A percentile compares a stretch with the other conserved stretches of the same genome.
Conservation (phyloP, 2,888 invertebrate species). For the Clepsis dumicolana region DNA sequence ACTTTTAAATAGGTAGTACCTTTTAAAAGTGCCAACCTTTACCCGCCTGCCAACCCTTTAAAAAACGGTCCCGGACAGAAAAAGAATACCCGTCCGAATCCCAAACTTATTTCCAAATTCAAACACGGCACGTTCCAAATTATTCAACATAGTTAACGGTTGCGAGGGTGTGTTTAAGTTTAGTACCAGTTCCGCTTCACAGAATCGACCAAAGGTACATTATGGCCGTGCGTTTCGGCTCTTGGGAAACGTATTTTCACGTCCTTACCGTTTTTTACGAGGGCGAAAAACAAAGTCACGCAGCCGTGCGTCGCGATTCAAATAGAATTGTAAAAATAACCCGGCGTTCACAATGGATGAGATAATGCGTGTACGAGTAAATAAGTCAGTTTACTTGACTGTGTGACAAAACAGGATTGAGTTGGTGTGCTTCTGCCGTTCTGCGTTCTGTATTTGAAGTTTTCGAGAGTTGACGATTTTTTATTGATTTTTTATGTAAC, state of each 20-base stretch:
- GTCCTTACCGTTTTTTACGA: constrained; percentile 38
- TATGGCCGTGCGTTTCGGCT: constrained; percentile 32
- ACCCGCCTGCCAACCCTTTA: background rate
- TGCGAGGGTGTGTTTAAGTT: constrained; percentile 18
- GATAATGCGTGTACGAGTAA: constrained; percentile 2
- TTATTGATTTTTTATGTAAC: too few species aligned
- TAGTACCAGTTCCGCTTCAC: constrained; percentile 14
- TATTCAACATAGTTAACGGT: constrained; percentile 21
- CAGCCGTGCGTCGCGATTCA: constrained; percentile 23
- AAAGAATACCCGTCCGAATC: constrained; percentile 2
- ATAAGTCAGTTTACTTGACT: background rate
- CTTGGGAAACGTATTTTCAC: constrained; percentile 40
- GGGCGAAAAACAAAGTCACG: constrained; percentile 36
- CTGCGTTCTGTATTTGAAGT: too few species aligned
- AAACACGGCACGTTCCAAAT: constrained; percentile 24
- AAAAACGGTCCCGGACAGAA: background rate
- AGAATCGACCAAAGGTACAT: constrained; percentile 22
- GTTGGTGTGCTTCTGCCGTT: background rate
- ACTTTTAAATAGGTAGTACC: background rate
- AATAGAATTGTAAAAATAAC: constrained; percentile 33
- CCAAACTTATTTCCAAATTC: background rate
- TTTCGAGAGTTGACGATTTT: too few species aligned
- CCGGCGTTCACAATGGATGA: constrained; percentile 19
- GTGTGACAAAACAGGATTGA: background rate
- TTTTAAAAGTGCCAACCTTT: background rate